A percentile compares a stretch with the other conserved stretches of the same genome.
phyloP scores from a whole-genome alignment of 2,797 vertebrate species.

The Sebastes baramenuke region DNA sequence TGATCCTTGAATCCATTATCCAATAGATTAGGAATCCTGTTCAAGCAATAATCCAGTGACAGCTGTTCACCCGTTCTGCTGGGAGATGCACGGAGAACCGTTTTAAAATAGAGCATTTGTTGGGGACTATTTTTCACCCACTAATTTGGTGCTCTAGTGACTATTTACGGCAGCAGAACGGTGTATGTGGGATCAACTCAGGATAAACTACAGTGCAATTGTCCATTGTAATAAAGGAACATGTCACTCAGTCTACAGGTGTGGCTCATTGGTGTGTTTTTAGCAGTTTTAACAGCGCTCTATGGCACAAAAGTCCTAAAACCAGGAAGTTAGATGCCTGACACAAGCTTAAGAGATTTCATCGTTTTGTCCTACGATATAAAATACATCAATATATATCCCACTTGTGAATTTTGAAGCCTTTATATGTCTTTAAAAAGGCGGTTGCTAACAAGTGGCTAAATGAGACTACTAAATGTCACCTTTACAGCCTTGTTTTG shows the following conservation, averaged over 20 bases:
- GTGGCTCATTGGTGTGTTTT: background rate
- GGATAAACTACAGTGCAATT: background rate
- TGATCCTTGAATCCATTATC: background rate
- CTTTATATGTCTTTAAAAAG: fast-evolving
- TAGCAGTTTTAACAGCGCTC: background rate
- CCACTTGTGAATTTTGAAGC: no score
- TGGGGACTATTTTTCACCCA: background rate
- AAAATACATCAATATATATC: no score
- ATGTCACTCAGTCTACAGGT: background rate
- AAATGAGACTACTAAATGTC: no score
- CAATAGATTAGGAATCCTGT: background rate
- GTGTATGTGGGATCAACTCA: background rate
- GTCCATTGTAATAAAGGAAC: background rate
- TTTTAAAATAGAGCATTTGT: background rate
- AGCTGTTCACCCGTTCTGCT: background rate
- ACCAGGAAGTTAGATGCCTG: no score
- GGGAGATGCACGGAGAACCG: background rate
- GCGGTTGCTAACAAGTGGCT: no score
- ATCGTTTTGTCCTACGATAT: no score
- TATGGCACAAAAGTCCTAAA: background rate
- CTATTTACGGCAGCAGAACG: background rate
- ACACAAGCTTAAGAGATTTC: no score
- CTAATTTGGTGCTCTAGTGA: background rate
- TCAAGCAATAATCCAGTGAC: background rate
- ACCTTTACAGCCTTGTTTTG: no score